Evolutionary conservation across 1,140 invertebrate species (phyloP).

Genomic region (Rhyzopertha dominica): DNA sequence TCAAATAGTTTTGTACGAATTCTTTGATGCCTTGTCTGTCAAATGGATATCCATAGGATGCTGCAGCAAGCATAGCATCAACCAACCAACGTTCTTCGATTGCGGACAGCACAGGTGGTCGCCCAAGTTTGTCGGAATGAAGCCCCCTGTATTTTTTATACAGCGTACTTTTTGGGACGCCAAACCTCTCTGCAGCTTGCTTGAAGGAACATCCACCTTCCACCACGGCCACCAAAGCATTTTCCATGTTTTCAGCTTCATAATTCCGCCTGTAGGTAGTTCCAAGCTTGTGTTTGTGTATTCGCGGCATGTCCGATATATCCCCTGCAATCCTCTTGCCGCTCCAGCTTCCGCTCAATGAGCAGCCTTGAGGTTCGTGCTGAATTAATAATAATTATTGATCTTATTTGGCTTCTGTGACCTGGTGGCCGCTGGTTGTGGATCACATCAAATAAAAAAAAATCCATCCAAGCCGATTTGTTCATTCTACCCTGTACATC

Average conservation of each 20-base stretch:
- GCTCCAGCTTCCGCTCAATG: no score
- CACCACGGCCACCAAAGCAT: not conserved
- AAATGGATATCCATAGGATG: not conserved
- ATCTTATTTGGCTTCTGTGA: no score
- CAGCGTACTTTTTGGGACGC: not conserved
- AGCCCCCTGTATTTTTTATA: constrained; percentile 1
- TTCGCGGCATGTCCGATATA: not conserved
- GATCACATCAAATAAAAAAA: no score
- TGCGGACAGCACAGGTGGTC: not conserved
- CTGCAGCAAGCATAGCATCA: not conserved
- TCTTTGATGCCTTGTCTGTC: not conserved
- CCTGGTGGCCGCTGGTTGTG: no score
- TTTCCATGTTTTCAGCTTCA: constrained; percentile 6
- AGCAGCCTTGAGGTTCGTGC: no score
- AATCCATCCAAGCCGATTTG: no score
- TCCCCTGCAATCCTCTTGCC: no score
- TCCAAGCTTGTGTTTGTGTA: constrained; percentile 2
- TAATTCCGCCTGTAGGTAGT: constrained; percentile 1
- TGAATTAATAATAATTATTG: no score
- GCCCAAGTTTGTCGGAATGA: constrained; percentile 1
- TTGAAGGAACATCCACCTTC: not conserved
- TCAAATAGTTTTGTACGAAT: constrained; percentile 2
- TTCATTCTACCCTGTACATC: no score
- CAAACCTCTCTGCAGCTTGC: constrained; percentile 2
- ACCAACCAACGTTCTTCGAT: constrained; percentile 3